These are phyloP conservation scores for Anarhynchus alexandrinus DNA, from an alignment of 2,113 vertebrate genomes.

Conservation along the genomic window DNA sequence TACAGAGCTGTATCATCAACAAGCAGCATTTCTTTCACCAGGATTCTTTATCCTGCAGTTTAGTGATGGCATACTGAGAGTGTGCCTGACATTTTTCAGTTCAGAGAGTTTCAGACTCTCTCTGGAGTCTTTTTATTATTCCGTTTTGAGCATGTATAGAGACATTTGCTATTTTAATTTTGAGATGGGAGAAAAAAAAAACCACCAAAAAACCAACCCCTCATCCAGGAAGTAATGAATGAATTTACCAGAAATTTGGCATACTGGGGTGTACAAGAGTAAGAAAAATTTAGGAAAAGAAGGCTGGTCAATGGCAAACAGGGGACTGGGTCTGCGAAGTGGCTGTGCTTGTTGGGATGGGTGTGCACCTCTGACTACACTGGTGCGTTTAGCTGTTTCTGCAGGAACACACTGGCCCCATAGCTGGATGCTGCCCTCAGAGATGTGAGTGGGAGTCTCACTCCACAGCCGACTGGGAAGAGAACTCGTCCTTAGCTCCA, in stretches of 20 bases:
- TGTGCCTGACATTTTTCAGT: neutral
- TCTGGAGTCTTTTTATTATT: neutral
- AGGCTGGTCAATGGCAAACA: neutral
- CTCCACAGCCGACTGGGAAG: neutral
- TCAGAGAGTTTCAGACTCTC: neutral
- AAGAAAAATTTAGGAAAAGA: neutral
- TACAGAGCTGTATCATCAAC: neutral
- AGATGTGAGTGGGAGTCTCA: neutral
- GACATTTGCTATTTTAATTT: neutral
- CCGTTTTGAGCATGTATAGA: neutral
- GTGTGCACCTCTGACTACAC: neutral
- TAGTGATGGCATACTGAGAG: neutral
- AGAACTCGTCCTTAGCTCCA: neutral
- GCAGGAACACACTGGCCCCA: neutral
- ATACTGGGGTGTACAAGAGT: neutral
- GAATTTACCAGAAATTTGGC: neutral
- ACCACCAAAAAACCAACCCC: no score
- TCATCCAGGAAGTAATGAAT: neutral
- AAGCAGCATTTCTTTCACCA: neutral
- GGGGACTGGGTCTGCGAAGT: neutral
- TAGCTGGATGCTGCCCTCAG: neutral
- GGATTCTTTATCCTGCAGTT: neutral
- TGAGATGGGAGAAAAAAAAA: neutral
- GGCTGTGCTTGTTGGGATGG: neutral
- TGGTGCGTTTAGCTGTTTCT: neutral